phyloP scores from a whole-genome alignment of 2,888 invertebrate genomes.

The Syrista parreyssii region DNA sequence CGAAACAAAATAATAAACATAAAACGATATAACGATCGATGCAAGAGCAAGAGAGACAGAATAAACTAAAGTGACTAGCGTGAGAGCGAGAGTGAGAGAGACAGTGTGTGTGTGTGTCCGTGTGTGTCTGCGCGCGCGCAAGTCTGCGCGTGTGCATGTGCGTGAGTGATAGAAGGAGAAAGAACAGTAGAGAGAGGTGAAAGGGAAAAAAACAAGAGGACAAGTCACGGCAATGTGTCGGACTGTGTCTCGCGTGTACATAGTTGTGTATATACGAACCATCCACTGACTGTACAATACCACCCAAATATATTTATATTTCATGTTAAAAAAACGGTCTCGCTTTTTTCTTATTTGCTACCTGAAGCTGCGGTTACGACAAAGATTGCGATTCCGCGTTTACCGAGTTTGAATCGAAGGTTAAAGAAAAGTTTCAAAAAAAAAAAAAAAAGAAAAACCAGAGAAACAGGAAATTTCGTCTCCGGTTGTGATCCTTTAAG shows the following conservation, averaged over 20 bases:
- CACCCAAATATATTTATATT: slow-evolving; percentile 62
- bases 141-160: background rate
- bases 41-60: background rate
- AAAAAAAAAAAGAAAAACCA: no score
- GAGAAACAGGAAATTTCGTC: no score
- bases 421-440: no score
- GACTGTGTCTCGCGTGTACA: slow-evolving; percentile 23
- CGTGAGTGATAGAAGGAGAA: slow-evolving; percentile 11
- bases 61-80: background rate
- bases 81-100: background rate
- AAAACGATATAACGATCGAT: background rate
- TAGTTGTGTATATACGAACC: slow-evolving; percentile 44
- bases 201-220: background rate
- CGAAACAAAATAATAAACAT: background rate
- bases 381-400: no score
- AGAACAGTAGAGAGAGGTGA: background rate
- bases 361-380: slow-evolving; percentile 4
- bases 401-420: no score
- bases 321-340: slow-evolving; percentile 49
- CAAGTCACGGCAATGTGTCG: slow-evolving; percentile 4
- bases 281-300: slow-evolving; percentile 61
- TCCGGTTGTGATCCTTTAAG: no score
- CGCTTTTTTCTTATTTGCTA: slow-evolving; percentile 3
- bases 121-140: no score
- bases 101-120: slow-evolving; percentile 6